A percentile compares a stretch with the other conserved stretches of the same genome.
Conservation (phyloP, 2,113 vertebrate genomes). For the Tenebrosternarchus preto region DNA sequence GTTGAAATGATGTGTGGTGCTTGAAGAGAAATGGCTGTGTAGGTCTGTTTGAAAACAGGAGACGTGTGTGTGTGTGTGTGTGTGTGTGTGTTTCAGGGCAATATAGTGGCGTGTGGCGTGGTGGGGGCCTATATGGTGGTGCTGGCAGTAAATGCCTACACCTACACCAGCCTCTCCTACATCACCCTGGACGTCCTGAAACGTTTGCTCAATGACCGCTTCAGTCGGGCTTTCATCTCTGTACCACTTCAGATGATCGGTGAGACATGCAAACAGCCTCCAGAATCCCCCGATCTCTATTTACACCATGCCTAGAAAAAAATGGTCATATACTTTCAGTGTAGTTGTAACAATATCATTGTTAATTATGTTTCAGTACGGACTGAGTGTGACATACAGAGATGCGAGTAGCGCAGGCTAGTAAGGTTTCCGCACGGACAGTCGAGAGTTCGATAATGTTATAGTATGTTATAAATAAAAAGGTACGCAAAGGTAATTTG, state of each 20-base stretch:
- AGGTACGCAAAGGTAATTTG: no score
- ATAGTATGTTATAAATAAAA: no score
- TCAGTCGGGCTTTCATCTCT: slow-evolving; percentile 77
- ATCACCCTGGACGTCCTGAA: slow-evolving; percentile 87
- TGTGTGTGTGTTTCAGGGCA: slow-evolving; percentile 76
- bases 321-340: no score
- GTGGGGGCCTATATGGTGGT: slow-evolving; percentile 83
- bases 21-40: no score
- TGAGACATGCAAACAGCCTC: slow-evolving; percentile 68
- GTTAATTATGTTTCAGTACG: no score
- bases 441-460: no score
- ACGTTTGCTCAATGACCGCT: slow-evolving; percentile 81
- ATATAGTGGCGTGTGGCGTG: slow-evolving; percentile 83
- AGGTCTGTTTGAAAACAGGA: background rate
- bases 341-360: no score
- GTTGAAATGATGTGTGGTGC: background rate
- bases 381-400: no score
- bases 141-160: slow-evolving; percentile 82
- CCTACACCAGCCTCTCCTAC: slow-evolving; percentile 90
- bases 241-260: slow-evolving; percentile 87
- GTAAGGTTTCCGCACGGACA: no score
- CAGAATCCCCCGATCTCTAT: no score
- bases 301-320: no score
- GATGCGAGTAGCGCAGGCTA: no score
- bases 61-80: background rate